Conservation (phyloP, 2,113 vertebrate species). For the Elachura formosa region DNA sequence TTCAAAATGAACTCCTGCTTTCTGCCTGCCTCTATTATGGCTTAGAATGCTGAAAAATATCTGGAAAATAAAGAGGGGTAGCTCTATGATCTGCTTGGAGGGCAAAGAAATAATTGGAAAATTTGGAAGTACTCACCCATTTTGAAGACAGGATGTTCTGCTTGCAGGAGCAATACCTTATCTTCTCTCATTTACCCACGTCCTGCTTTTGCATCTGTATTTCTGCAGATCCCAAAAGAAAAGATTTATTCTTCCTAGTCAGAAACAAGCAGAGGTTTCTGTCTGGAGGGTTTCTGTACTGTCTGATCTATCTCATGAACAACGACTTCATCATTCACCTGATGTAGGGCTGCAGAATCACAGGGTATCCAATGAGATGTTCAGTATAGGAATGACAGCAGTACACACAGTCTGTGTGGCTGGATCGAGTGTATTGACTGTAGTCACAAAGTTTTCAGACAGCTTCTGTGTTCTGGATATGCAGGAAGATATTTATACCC, state of each 20-base stretch:
- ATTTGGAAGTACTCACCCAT: constrained; percentile 24
- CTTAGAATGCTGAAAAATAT: not conserved
- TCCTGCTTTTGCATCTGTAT: constrained; percentile 8
- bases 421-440: not conserved
- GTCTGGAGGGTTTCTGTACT: not conserved
- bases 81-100: not conserved
- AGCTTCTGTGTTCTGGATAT: not conserved
- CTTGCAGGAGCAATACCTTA: not conserved
- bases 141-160: not conserved
- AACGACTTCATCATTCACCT: not conserved
- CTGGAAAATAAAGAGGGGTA: not conserved
- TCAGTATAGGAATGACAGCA: not conserved
- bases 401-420: not conserved
- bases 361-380: not conserved
- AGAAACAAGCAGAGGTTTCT: not conserved
- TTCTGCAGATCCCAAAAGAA: constrained; percentile 26
- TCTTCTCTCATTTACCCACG: not conserved
- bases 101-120: not conserved
- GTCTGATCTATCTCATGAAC: not conserved
- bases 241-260: not conserved
- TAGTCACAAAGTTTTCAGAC: not conserved
- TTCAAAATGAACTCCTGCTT: not conserved
- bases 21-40: not conserved
- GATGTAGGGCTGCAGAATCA: not conserved
- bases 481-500: not conserved